Conservation (phyloP, 2,888 invertebrate species). For the Tribolium freemani region DNA sequence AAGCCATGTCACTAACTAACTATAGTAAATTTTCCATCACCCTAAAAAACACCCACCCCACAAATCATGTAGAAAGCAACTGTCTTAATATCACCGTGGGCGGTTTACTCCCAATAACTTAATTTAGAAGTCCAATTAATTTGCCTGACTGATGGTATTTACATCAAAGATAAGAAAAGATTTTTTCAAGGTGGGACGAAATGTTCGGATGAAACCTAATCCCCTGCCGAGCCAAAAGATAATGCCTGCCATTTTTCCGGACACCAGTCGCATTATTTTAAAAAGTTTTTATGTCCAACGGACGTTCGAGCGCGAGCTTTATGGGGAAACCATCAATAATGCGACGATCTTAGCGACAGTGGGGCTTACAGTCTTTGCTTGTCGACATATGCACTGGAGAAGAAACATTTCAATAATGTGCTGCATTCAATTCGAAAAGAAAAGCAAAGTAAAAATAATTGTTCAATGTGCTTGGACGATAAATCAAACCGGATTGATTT, state of each 20-base stretch:
- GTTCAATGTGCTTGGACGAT: background rate
- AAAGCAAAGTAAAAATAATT: background rate
- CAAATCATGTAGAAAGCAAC: background rate
- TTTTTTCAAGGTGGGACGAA: constrained; percentile 21
- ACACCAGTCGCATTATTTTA: constrained; percentile 68
- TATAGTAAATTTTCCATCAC: constrained; percentile 20
- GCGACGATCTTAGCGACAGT: constrained; percentile 47
- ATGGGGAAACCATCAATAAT: constrained; percentile 62
- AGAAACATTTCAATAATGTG: background rate
- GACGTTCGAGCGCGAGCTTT: constrained; percentile 57
- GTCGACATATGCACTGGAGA: constrained; percentile 11
- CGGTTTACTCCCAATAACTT: constrained; percentile 4
- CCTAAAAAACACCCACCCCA: background rate
- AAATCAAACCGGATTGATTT: background rate
- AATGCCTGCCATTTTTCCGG: constrained; percentile 67
- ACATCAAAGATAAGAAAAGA: constrained; percentile 11
- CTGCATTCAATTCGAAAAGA: background rate
- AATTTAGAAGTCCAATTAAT: constrained; percentile 18
- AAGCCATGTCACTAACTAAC: constrained; percentile 42
- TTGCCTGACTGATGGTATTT: background rate
- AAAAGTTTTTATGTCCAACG: constrained; percentile 66
- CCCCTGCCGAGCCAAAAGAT: constrained; percentile 65
- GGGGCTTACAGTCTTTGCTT: constrained; percentile 11
- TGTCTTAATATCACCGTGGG: background rate
- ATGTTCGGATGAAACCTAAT: constrained; percentile 52